A percentile compares a stretch with the other conserved stretches of the same genome.
These are phyloP conservation scores for Protonibea diacanthus DNA, from an alignment of 2,797 vertebrate genomes.

Conservation along the genomic window DNA sequence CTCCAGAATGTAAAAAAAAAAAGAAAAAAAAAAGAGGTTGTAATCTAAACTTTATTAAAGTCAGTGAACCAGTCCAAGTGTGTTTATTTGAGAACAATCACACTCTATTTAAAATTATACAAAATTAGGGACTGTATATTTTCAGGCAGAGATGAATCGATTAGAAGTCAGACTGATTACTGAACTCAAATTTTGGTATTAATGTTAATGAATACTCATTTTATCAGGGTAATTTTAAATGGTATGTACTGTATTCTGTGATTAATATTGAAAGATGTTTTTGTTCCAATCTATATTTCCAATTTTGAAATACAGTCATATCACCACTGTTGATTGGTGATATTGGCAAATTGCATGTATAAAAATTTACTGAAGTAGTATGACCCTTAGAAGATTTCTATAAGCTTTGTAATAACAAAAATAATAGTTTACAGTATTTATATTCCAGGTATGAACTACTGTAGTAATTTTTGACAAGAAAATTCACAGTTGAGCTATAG, in stretches of 20 bases:
- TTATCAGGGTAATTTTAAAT: background rate
- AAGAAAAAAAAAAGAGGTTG: constrained; percentile 50
- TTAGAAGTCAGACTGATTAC: background rate
- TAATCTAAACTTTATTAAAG: constrained; percentile 83
- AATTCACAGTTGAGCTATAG: background rate
- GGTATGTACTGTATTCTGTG: background rate
- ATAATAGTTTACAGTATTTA: background rate
- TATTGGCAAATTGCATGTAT: background rate
- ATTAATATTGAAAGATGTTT: background rate
- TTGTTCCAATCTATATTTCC: background rate
- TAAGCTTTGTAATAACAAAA: background rate
- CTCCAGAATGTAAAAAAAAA: constrained; percentile 69
- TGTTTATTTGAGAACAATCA: constrained; percentile 41
- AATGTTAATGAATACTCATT: no score
- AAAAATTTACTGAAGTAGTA: background rate
- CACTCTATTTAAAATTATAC: background rate
- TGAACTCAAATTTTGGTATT: no score
- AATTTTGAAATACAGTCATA: constrained; percentile 1
- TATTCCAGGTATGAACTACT: no score
- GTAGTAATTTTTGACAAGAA: background rate
- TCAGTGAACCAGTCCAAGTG: constrained; percentile 74
- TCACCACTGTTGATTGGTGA: no score
- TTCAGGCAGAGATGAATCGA: background rate
- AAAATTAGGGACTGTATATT: background rate
- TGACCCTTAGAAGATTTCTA: background rate